Conservation (phyloP, 2,888 invertebrate species). For the Schrankia costaestrigalis region DNA sequence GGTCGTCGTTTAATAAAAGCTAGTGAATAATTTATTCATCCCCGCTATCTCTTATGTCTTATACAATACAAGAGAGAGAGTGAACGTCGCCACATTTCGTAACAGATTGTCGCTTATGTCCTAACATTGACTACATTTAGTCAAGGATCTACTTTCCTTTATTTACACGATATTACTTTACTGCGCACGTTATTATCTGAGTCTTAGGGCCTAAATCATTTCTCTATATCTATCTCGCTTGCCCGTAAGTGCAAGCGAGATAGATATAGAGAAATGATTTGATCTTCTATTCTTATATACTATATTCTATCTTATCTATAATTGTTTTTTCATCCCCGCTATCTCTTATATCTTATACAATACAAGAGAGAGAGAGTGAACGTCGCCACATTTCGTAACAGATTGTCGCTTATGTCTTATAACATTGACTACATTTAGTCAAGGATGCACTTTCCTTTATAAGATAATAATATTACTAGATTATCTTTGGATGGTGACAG, state of each 20-base stretch:
- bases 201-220: too few relatives aligned
- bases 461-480: too few relatives aligned
- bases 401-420: slow-evolving; percentile 22
- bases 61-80: slow-evolving; percentile 36
- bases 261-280: too few relatives aligned
- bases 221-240: too few relatives aligned
- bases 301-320: too few relatives aligned
- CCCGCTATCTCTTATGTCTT: slow-evolving; percentile 16
- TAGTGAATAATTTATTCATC: slow-evolving; percentile 1
- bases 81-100: slow-evolving; percentile 36
- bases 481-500: too few relatives aligned
- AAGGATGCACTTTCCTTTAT: slow-evolving; percentile 8
- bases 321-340: slow-evolving; percentile 8
- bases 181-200: too few relatives aligned
- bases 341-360: slow-evolving; percentile 15
- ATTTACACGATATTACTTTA: background rate
- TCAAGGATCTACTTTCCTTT: slow-evolving; percentile 6
- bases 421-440: slow-evolving; percentile 9
- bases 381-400: slow-evolving; percentile 42
- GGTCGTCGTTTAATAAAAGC: background rate
- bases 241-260: too few relatives aligned
- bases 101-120: slow-evolving; percentile 32
- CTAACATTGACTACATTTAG: slow-evolving; percentile 9
- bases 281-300: too few relatives aligned
- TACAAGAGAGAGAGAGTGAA: slow-evolving; percentile 39